Evolutionary conservation across 2,888 invertebrate genomes (phyloP).

Genomic region (Catonia carolina): DNA sequence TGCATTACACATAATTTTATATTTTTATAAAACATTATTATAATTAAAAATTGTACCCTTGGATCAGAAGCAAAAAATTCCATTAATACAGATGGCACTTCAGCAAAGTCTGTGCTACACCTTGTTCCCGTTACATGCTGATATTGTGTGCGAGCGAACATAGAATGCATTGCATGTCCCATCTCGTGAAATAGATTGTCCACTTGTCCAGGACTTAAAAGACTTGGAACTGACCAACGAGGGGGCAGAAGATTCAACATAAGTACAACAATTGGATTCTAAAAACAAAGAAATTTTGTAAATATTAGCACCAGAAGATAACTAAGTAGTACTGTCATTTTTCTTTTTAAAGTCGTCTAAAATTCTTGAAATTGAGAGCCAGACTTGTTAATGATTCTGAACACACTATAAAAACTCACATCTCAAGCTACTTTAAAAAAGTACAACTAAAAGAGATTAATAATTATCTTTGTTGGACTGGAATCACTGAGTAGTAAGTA

Average conservation of each 20-base stretch:
- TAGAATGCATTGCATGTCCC: slow-evolving; percentile 98
- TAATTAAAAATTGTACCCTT: too few relatives aligned
- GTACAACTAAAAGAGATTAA: too few relatives aligned
- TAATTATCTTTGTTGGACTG: too few relatives aligned
- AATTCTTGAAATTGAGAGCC: background rate
- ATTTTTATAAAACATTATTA: too few relatives aligned
- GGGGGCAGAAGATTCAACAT: slow-evolving; percentile 81
- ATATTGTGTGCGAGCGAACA: slow-evolving; percentile 90
- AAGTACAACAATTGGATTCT: slow-evolving; percentile 86
- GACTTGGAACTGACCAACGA: slow-evolving; percentile 64
- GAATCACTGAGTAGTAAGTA: too few relatives aligned
- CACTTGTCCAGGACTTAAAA: slow-evolving; percentile 75
- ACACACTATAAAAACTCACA: too few relatives aligned
- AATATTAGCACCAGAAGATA: background rate
- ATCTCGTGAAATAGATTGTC: slow-evolving; percentile 98
- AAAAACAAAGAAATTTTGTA: slow-evolving; percentile 32
- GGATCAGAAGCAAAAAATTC: slow-evolving; percentile 93
- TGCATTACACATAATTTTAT: too few relatives aligned
- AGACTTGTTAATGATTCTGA: too few relatives aligned
- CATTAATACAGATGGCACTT: slow-evolving; percentile 98
- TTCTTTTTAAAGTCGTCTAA: background rate
- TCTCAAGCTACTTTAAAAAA: too few relatives aligned
- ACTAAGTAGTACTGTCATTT: background rate
- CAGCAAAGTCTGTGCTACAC: slow-evolving; percentile 96
- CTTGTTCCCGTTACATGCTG: slow-evolving; percentile 98